A percentile compares a stretch with the other conserved stretches of the same genome.
Conservation (phyloP, 2,888 invertebrate species). For the Troides aeacus region DNA sequence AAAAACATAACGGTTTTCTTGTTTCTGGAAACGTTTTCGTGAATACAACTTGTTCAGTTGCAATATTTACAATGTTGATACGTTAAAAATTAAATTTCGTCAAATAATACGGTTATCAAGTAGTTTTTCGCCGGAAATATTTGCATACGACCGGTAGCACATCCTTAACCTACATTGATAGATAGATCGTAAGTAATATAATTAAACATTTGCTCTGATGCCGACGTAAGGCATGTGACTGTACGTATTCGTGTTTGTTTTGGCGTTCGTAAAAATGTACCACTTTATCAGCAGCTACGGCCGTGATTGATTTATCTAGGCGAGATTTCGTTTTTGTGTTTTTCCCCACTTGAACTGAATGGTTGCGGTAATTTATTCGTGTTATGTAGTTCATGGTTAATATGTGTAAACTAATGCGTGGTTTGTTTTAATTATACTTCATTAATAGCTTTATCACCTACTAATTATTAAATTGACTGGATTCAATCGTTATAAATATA, state of each 20-base stretch:
- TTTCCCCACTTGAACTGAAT: conserved; percentile 30
- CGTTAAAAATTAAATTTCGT: conserved; percentile 11
- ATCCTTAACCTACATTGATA: conserved; percentile 51
- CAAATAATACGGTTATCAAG: conserved; percentile 24
- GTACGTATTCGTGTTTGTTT: conserved; percentile 42
- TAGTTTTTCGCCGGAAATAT: conserved; percentile 30
- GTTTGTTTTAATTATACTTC: background rate
- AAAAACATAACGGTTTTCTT: background rate
- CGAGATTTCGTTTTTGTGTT: conserved; percentile 33
- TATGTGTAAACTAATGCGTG: background rate
- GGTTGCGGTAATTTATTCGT: conserved; percentile 28
- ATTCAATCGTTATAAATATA: no score
- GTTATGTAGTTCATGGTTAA: conserved; percentile 23
- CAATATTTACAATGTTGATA: conserved; percentile 23
- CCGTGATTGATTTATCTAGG: conserved; percentile 73
- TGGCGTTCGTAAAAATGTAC: conserved; percentile 48
- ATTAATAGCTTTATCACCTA: conserved; percentile 1
- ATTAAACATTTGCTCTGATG: conserved; percentile 47
- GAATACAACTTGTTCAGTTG: background rate
- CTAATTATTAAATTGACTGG: no score
- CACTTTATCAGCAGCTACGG: conserved; percentile 54
- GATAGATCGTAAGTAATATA: conserved; percentile 44
- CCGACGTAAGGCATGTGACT: conserved; percentile 65
- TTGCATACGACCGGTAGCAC: conserved; percentile 26
- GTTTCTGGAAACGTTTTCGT: conserved; percentile 4